These are phyloP conservation scores for Cervus canadensis DNA, from an alignment of 2,113 vertebrate genomes.

Conservation along the genomic window DNA sequence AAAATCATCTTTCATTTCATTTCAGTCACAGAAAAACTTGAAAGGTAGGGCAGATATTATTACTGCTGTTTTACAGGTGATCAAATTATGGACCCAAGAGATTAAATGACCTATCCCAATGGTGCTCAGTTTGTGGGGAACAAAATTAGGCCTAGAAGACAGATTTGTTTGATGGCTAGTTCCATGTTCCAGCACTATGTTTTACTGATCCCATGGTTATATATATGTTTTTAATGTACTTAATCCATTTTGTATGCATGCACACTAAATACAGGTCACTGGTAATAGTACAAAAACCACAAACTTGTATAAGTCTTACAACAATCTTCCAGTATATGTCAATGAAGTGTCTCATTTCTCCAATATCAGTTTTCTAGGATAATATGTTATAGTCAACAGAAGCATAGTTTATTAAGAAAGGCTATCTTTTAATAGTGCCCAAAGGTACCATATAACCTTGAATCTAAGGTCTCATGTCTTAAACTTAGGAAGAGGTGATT, in stretches of 20 bases:
- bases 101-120: not conserved
- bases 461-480: not conserved
- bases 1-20: not conserved
- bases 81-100: not conserved
- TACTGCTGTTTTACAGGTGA: not conserved
- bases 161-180: not conserved
- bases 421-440: not conserved
- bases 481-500: not conserved
- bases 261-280: not conserved
- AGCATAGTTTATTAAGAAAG: not conserved
- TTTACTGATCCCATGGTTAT: not conserved
- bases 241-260: not conserved
- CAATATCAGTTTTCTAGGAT: not conserved
- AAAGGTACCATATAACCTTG: not conserved
- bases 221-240: not conserved
- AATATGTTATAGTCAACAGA: not conserved
- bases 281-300: not conserved
- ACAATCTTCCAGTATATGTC: not conserved
- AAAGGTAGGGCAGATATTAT: not conserved
- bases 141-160: not conserved
- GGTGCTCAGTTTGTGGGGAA: not conserved
- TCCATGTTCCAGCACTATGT: not conserved
- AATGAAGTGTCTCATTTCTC: not conserved
- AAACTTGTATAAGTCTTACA: not conserved
- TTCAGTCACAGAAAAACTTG: not conserved